Conservation (phyloP, 2,888 invertebrate genomes). For the Cosmopolites sordidus region DNA sequence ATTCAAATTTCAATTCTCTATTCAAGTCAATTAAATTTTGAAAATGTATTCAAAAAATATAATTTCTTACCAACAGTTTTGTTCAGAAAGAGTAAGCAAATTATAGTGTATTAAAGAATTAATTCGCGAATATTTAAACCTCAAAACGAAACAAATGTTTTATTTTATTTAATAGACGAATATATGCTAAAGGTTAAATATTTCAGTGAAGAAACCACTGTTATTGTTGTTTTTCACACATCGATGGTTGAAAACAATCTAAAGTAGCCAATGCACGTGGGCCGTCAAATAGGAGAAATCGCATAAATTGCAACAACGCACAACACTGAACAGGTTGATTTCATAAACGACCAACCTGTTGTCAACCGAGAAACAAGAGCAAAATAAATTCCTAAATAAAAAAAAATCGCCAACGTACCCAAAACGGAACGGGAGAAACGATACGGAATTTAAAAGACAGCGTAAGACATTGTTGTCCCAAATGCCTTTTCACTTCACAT, state of each 20-base stretch:
- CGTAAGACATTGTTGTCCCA: constrained; percentile 28
- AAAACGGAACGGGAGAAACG: constrained; percentile 16
- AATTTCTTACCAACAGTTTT: too few species aligned
- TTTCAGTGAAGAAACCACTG: too few species aligned
- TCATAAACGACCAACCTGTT: constrained; percentile 4
- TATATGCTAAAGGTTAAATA: too few species aligned
- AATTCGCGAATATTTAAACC: too few species aligned
- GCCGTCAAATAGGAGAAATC: constrained; percentile 1
- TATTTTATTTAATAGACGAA: too few species aligned
- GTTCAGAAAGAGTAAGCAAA: too few species aligned
- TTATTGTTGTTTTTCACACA: background rate
- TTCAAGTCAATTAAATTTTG: too few species aligned
- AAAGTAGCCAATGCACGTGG: background rate
- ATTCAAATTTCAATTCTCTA: too few species aligned
- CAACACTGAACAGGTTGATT: constrained; percentile 5
- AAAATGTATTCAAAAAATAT: too few species aligned
- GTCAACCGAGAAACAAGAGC: background rate
- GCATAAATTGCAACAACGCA: constrained; percentile 2
- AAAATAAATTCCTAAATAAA: background rate
- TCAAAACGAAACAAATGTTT: too few species aligned
- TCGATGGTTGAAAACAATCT: background rate
- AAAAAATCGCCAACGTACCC: background rate
- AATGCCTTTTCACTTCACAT: constrained; percentile 27
- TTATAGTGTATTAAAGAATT: too few species aligned
- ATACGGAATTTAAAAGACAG: constrained; percentile 24